These are phyloP conservation scores for Acleris laterana DNA, from an alignment of 2,888 invertebrate genomes.

Conservation along the genomic window DNA sequence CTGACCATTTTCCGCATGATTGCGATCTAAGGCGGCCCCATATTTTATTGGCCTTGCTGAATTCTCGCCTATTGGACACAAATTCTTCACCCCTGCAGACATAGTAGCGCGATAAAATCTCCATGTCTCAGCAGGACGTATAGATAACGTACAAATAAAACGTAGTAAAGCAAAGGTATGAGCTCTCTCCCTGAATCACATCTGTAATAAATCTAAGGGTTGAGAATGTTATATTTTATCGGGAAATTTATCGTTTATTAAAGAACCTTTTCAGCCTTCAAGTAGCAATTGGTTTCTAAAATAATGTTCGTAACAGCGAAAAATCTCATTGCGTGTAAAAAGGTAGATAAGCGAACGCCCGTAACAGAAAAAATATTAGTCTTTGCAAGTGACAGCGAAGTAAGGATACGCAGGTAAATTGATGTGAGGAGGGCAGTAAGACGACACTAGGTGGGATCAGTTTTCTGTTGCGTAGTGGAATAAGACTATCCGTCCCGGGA, in stretches of 20 bases:
- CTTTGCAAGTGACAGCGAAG: constrained; percentile 20
- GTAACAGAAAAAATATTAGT: background rate
- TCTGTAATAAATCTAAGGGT: constrained; percentile 22
- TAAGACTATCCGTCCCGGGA: constrained; percentile 12
- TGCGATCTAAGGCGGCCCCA: constrained; percentile 12
- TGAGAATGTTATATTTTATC: constrained; percentile 18
- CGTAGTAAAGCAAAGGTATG: constrained; percentile 17
- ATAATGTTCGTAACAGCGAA: constrained; percentile 1
- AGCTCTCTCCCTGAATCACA: constrained; percentile 20
- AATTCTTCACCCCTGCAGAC: constrained; percentile 24
- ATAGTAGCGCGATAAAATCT: constrained; percentile 28
- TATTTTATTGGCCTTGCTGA: constrained; percentile 28
- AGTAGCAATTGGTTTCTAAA: background rate
- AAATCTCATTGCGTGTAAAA: constrained; percentile 6
- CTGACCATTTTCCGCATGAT: constrained; percentile 30
- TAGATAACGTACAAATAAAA: constrained; percentile 12
- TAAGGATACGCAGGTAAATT: constrained; percentile 11
- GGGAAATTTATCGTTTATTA: background rate
- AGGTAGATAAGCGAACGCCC: background rate
- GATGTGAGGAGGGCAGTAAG: constrained; percentile 11
- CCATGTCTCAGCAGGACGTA: constrained; percentile 26
- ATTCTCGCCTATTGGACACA: constrained; percentile 27
- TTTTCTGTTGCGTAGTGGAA: background rate
- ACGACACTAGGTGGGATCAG: constrained; percentile 4
- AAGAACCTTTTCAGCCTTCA: background rate